These are phyloP conservation scores for Gonioctena quinquepunctata DNA, from an alignment of 1,140 invertebrate genomes.

Conservation along the genomic window DNA sequence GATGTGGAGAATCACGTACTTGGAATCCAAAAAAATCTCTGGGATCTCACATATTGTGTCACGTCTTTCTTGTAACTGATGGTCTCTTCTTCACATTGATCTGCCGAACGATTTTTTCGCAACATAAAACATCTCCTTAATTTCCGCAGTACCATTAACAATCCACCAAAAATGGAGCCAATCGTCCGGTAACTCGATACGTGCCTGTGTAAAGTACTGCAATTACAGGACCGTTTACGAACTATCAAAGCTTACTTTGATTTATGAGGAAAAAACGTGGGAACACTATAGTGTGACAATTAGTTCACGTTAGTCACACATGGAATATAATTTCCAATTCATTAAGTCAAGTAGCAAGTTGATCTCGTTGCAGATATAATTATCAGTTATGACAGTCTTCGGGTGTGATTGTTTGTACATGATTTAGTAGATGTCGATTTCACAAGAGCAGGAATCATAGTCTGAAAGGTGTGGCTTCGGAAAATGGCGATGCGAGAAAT, in stretches of 20 bases:
- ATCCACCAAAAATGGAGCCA: not conserved
- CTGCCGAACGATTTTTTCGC: not conserved
- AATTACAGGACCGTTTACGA: conserved; percentile 1
- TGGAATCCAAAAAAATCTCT: too few relatives aligned
- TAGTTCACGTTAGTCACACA: not conserved
- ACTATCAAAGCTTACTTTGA: conserved; percentile 4
- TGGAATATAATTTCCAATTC: not conserved
- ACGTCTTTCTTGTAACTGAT: too few relatives aligned
- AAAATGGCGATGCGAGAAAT: too few relatives aligned
- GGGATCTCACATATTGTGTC: too few relatives aligned
- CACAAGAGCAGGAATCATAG: too few relatives aligned
- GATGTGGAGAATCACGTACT: too few relatives aligned
- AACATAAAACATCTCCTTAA: not conserved
- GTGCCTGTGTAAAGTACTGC: not conserved
- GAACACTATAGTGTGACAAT: conserved; percentile 1
- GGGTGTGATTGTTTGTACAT: not conserved
- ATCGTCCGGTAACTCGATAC: not conserved
- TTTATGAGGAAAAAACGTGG: conserved; percentile 9
- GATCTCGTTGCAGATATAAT: not conserved
- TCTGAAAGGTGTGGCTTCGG: too few relatives aligned
- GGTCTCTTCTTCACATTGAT: too few relatives aligned
- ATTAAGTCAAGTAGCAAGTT: not conserved
- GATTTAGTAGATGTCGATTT: not conserved
- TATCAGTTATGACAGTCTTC: not conserved
- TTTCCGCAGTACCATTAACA: not conserved